phyloP scores from a whole-genome alignment of 2,888 invertebrate genomes.

The Drosophila kanekoi region DNA sequence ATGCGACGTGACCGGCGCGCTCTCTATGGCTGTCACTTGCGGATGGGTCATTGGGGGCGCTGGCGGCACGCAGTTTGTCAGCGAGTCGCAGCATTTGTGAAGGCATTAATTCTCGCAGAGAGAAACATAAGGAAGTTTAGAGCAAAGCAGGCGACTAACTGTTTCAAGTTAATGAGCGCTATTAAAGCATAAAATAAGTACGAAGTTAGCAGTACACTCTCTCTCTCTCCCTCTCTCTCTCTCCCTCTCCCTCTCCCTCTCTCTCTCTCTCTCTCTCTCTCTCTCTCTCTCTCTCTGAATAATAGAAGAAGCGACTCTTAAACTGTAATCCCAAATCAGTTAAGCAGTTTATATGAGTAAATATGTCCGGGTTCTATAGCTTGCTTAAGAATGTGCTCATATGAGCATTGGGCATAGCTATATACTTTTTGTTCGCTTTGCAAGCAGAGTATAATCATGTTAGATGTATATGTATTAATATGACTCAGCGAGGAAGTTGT shows the following conservation, averaged over 20 bases:
- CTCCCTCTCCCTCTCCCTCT: neutral
- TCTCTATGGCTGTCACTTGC: constrained; percentile 1
- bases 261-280: neutral
- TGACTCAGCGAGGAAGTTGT: constrained; percentile 73
- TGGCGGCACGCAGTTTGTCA: constrained; percentile 28
- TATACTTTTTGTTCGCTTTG: neutral
- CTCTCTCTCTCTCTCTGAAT: too few species aligned
- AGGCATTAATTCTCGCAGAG: constrained; percentile 8
- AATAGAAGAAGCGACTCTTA: too few species aligned
- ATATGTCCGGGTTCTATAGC: too few species aligned
- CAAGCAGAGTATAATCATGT: constrained; percentile 3
- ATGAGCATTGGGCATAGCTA: neutral
- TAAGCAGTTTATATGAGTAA: too few species aligned
- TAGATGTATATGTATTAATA: neutral
- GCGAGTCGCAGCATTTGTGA: constrained; percentile 21
- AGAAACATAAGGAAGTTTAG: constrained; percentile 2
- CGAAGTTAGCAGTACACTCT: neutral
- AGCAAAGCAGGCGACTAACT: constrained; percentile 19
- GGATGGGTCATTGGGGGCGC: neutral
- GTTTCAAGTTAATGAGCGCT: constrained; percentile 54
- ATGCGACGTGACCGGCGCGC: constrained; percentile 58
- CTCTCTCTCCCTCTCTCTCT: neutral
- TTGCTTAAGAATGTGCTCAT: too few species aligned
- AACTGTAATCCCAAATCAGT: too few species aligned
- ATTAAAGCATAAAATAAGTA: constrained; percentile 37